These are phyloP conservation scores for Anas bernieri DNA, from an alignment of 2,797 vertebrate species.

Conservation along the genomic window DNA sequence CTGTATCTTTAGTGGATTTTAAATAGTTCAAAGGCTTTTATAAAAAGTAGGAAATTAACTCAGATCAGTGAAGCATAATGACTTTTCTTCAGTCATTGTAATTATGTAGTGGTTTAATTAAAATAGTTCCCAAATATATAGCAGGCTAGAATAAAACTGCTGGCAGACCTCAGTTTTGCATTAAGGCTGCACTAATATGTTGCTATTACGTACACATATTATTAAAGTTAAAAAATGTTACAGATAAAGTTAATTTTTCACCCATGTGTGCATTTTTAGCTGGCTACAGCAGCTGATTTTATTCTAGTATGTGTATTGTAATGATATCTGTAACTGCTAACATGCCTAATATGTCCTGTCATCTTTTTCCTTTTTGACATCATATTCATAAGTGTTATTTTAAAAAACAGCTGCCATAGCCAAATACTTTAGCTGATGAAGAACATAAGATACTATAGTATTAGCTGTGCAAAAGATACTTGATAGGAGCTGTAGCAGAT, in stretches of 20 bases:
- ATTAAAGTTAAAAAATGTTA: neutral
- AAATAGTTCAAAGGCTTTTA: constrained; percentile 16
- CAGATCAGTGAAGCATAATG: neutral
- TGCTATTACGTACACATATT: neutral
- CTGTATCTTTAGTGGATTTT: constrained; percentile 34
- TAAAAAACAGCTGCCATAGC: constrained; percentile 68
- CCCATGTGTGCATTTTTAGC: neutral
- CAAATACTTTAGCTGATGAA: constrained; percentile 72
- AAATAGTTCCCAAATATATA: neutral
- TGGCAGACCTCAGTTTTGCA: neutral
- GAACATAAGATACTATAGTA: constrained; percentile 64
- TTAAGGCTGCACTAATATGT: neutral
- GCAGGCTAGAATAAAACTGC: neutral
- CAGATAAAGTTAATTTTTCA: neutral
- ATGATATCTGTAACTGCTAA: neutral
- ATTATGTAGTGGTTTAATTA: neutral
- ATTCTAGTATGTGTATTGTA: neutral
- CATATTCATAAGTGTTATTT: constrained; percentile 54
- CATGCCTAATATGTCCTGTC: constrained; percentile 36
- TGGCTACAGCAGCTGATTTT: constrained; percentile 2
- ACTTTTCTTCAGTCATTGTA: neutral
- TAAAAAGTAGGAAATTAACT: constrained; percentile 13
- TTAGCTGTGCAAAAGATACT: constrained; percentile 69
- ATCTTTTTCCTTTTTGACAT: constrained; percentile 61
- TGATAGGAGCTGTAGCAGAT: constrained; percentile 73